Evolutionary conservation across 2,797 vertebrate species (phyloP).

Genomic region (Aulostomus chinensis): DNA sequence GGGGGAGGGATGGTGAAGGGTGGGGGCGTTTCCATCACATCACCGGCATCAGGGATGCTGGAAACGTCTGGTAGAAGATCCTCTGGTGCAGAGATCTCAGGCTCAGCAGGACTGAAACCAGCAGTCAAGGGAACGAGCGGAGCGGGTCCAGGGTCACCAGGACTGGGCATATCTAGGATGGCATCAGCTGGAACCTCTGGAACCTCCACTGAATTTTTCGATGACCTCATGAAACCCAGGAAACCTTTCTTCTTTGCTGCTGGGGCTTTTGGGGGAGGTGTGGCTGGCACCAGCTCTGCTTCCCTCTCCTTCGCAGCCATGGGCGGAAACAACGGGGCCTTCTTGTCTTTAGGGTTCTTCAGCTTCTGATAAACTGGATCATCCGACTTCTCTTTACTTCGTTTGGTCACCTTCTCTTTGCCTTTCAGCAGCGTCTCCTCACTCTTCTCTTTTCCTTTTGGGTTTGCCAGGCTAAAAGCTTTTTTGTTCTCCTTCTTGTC

Average conservation of each 20-base stretch:
- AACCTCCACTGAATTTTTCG: slow-evolving; percentile 19
- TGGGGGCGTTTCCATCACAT: slow-evolving; percentile 4
- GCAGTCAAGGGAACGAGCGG: slow-evolving; percentile 47
- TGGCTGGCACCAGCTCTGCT: slow-evolving; percentile 44
- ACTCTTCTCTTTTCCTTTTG: slow-evolving; percentile 47
- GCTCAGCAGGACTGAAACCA: background rate
- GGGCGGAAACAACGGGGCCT: slow-evolving; percentile 2
- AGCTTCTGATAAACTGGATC: slow-evolving; percentile 37
- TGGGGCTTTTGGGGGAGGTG: slow-evolving; percentile 46
- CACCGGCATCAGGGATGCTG: slow-evolving; percentile 7
- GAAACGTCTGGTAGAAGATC: slow-evolving; percentile 17
- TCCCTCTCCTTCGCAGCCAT: slow-evolving; percentile 7
- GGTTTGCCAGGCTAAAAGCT: slow-evolving; percentile 25
- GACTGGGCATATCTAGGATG: slow-evolving; percentile 47
- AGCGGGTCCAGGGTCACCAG: slow-evolving; percentile 8
- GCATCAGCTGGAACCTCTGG: slow-evolving; percentile 8
- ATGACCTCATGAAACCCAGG: slow-evolving; percentile 50
- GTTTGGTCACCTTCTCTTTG: slow-evolving; percentile 45
- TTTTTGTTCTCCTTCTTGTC: slow-evolving; percentile 66
- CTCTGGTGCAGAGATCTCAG: slow-evolving; percentile 7
- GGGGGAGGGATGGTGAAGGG: slow-evolving; percentile 11
- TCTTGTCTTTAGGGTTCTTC: slow-evolving; percentile 63
- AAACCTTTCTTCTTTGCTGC: slow-evolving; percentile 57
- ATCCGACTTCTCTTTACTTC: slow-evolving; percentile 36
- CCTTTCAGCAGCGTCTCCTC: slow-evolving; percentile 41